These are phyloP conservation scores for Sphaerophoria taeniata DNA, from an alignment of 2,888 invertebrate genomes.

Conservation along the genomic window DNA sequence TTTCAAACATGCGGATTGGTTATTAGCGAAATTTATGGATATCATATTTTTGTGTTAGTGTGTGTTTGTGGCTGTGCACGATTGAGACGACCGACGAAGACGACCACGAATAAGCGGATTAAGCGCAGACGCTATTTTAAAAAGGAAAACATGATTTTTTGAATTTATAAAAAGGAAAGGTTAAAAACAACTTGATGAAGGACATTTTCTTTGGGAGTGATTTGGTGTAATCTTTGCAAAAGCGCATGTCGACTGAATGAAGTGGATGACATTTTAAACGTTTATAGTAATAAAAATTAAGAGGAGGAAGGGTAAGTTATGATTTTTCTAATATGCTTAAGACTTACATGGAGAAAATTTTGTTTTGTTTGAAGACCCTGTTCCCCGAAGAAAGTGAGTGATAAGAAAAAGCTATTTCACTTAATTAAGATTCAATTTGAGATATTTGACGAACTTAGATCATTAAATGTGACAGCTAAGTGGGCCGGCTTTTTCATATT, in stretches of 20 bases:
- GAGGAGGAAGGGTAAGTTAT: too few species aligned
- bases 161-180: not conserved
- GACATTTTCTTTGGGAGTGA: constrained; percentile 24
- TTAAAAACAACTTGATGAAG: constrained; percentile 11
- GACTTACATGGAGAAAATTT: too few species aligned
- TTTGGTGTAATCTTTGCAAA: not conserved
- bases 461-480: too few species aligned
- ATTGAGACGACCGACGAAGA: not conserved
- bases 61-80: constrained; percentile 29
- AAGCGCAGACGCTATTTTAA: constrained; percentile 26
- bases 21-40: constrained; percentile 82
- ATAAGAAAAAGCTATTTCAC: too few species aligned
- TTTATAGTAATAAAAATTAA: too few species aligned
- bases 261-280: not conserved
- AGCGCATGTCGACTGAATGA: constrained; percentile 13
- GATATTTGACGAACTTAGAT: too few species aligned
- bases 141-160: constrained; percentile 5
- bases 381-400: too few species aligned
- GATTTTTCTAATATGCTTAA: too few species aligned
- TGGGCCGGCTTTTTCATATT: too few species aligned
- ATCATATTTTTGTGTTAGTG: constrained; percentile 80
- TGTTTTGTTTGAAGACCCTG: too few species aligned
- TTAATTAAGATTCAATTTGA: too few species aligned
- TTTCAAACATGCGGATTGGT: constrained; percentile 82
- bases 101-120: not conserved